Evolutionary conservation across 1,140 invertebrate genomes (phyloP).

Genomic region (Nilaparvata lugens): DNA sequence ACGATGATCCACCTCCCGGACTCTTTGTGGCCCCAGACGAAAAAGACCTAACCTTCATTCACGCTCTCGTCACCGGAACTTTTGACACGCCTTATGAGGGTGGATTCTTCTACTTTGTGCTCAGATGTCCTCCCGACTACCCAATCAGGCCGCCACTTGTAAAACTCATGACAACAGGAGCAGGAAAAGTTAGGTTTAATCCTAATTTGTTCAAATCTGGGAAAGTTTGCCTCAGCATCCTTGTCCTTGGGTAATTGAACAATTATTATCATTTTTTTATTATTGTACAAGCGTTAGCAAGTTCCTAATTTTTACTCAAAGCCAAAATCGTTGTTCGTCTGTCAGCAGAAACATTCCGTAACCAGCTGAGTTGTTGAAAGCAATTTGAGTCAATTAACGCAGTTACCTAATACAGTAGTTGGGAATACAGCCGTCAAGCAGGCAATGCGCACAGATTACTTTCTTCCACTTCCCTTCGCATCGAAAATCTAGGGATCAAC

Average conservation of each 20-base stretch:
- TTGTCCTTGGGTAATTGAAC: conserved; percentile 50
- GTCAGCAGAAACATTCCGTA: no score
- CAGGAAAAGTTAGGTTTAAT: conserved; percentile 49
- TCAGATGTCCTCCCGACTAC: conserved; percentile 47
- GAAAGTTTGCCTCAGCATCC: conserved; percentile 54
- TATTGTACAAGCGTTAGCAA: no score
- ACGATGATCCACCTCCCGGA: conserved; percentile 45
- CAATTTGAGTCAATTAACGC: no score
- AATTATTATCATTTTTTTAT: no score
- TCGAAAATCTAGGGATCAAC: no score
- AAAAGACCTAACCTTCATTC: conserved; percentile 42
- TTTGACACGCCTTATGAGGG: conserved; percentile 58
- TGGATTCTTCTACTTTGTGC: conserved; percentile 51
- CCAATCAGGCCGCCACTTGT: conserved; percentile 47
- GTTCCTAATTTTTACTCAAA: no score
- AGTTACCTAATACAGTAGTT: no score
- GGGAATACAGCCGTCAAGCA: no score
- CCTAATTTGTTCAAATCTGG: conserved; percentile 52
- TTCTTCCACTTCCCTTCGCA: no score
- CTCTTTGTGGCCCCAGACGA: conserved; percentile 49
- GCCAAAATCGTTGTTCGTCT: no score
- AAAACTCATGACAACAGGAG: conserved; percentile 50
- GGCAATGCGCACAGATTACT: no score
- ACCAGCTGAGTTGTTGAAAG: no score
- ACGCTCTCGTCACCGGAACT: conserved; percentile 52